Evolutionary conservation across 1,140 invertebrate species (phyloP).

Genomic region (Pinna nobilis): DNA sequence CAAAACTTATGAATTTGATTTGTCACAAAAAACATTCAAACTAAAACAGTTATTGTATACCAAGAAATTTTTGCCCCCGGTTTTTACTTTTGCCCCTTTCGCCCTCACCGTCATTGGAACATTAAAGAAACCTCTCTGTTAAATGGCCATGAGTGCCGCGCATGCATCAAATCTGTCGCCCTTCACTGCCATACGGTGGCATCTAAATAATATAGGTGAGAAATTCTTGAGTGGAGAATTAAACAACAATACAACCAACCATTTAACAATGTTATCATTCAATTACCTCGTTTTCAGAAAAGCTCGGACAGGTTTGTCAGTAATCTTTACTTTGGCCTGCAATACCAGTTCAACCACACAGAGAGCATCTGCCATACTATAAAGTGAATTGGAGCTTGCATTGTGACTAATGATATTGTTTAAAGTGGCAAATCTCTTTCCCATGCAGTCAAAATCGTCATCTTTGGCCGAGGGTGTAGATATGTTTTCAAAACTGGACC

Average conservation of each 20-base stretch:
- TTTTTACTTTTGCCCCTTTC: too few relatives aligned
- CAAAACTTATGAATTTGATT: too few relatives aligned
- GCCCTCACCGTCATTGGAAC: neutral
- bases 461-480: constrained; percentile 60
- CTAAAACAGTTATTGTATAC: too few relatives aligned
- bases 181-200: neutral
- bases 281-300: constrained; percentile 72
- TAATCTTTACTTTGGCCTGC: constrained; percentile 74
- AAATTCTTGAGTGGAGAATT: too few relatives aligned
- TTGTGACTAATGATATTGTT: constrained; percentile 47
- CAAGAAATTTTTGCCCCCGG: too few relatives aligned
- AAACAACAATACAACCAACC: too few relatives aligned
- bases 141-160: too few relatives aligned
- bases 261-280: neutral
- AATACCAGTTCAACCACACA: constrained; percentile 67
- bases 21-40: too few relatives aligned
- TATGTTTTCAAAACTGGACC: constrained; percentile 70
- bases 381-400: constrained; percentile 45
- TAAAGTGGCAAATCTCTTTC: constrained; percentile 3
- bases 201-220: too few relatives aligned
- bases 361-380: constrained; percentile 41
- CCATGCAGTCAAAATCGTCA: constrained; percentile 33
- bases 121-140: neutral
- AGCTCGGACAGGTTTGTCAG: constrained; percentile 76
- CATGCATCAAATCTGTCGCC: too few relatives aligned